Evolutionary conservation across 2,113 vertebrate genomes (phyloP), one percentile per base, ranked within the genome.

Genomic region (Tragelaphus imberbis): DNA sequence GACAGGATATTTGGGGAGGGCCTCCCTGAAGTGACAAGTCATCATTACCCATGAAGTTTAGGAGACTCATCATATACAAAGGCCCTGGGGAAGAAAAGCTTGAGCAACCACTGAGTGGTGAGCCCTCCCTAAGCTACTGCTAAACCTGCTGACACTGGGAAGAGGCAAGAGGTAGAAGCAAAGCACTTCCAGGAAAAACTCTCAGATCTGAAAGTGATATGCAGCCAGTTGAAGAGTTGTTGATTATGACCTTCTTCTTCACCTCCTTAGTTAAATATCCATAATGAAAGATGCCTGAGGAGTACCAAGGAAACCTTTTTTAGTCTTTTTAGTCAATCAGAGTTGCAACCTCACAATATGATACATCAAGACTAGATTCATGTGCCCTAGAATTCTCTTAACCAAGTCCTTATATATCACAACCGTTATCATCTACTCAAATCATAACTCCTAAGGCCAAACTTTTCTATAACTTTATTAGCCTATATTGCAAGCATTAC

Each of bases 311-410:
- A 77, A 84, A 80, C 0, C 6, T 8, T 59, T 40, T 59, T 94
- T 59, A 77, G 49, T 6, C 5, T 95, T 84, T 93, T 95, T 51
- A 81, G 40, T 40, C 79, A 90, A 53, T 87, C 68, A 63, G 71
- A 82, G 25, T 87, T 86, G 33, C 7, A 93, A 53, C 16, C 19
- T 92, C 19, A 96, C 49, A 91, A 71, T 12, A 89, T 53, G 59
- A 91, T 80, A 85, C 33, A 94, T 92, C 21, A 91, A 93, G 65
- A 47, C 53, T 75, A 95, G 27, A 88, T n/a, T 88, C 93, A 84
- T 19, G 2, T 33, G 79, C 40, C 10, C 13, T 90, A 79, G 59
- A 90, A 82, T 92, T 90, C 2, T 88, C 40, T 97, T 92, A 79
- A 88, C 5, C 47, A 88, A 91, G 27, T 79, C 23, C 10, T 86